A percentile compares a stretch with the other conserved stretches of the same genome.
Evolutionary conservation across 2,888 invertebrate species (phyloP).

Genomic region (Andrena chrysosceles): DNA sequence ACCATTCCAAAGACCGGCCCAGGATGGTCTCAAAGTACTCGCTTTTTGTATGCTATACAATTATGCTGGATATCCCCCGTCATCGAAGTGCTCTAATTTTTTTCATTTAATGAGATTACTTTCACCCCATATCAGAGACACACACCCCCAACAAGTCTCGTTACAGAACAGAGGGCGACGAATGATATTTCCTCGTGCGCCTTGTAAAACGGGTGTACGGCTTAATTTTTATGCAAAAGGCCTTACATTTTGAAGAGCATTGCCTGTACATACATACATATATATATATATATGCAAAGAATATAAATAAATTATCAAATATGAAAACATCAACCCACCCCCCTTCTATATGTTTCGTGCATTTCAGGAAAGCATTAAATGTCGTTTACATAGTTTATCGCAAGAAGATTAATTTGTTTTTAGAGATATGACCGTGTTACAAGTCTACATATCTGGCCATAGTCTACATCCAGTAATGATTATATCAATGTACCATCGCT

Average conservation of each 20-base stretch:
- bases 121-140: constrained; percentile 51
- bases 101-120: constrained; percentile 49
- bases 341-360: constrained; percentile 96
- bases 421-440: constrained; percentile 79
- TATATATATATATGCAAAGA: constrained; percentile 78
- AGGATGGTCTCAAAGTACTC: constrained; percentile 59
- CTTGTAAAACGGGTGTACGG: constrained; percentile 66
- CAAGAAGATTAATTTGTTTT: constrained; percentile 78
- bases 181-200: constrained; percentile 54
- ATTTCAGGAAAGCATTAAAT: constrained; percentile 94
- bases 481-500: constrained; percentile 80
- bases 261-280: constrained; percentile 65
- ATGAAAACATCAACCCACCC: constrained; percentile 84
- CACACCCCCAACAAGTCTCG: constrained; percentile 26
- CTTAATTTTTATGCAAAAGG: constrained; percentile 83
- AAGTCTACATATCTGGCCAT: constrained; percentile 79
- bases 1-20: constrained; percentile 54
- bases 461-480: constrained; percentile 71
- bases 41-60: constrained; percentile 69
- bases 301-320: constrained; percentile 85
- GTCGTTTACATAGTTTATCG: constrained; percentile 84
- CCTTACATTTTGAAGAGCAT: constrained; percentile 77
- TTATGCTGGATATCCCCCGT: constrained; percentile 61
- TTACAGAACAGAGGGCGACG: constrained; percentile 65
- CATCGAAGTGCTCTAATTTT: constrained; percentile 64